Conservation (phyloP, 2,113 vertebrate genomes). For the Cyrtonyx montezumae region DNA sequence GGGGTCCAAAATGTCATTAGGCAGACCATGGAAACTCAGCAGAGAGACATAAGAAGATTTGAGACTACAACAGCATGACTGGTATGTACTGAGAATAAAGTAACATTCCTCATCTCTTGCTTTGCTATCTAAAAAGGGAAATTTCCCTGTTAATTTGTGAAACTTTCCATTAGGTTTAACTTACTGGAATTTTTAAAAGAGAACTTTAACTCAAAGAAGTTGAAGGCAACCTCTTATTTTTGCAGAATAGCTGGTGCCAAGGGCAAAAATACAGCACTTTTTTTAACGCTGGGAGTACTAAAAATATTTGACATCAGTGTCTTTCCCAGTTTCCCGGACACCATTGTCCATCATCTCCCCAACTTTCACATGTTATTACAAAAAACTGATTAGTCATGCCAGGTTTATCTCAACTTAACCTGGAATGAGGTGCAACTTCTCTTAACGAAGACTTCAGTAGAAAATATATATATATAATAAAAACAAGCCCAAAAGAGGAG, state of each 20-base stretch:
- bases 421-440: not conserved
- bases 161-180: not conserved
- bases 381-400: not conserved
- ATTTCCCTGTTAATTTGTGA: not conserved
- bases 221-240: not conserved
- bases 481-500: not conserved
- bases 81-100: not conserved
- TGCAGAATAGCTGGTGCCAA: not conserved
- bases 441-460: not conserved
- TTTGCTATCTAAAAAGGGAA: not conserved
- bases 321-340: not conserved
- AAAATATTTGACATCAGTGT: not conserved
- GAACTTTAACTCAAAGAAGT: not conserved
- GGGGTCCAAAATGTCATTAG: not conserved
- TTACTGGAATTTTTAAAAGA: not conserved
- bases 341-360: not conserved
- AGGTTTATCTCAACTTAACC: not conserved
- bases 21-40: not conserved
- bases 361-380: not conserved
- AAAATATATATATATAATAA: not conserved
- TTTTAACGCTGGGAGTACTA: not conserved
- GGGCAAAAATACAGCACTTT: not conserved
- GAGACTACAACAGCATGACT: not conserved
- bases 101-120: not conserved
- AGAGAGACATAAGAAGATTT: not conserved